Evolutionary conservation across 1,140 invertebrate species (phyloP).

Genomic region (Pteromalus puparum): DNA sequence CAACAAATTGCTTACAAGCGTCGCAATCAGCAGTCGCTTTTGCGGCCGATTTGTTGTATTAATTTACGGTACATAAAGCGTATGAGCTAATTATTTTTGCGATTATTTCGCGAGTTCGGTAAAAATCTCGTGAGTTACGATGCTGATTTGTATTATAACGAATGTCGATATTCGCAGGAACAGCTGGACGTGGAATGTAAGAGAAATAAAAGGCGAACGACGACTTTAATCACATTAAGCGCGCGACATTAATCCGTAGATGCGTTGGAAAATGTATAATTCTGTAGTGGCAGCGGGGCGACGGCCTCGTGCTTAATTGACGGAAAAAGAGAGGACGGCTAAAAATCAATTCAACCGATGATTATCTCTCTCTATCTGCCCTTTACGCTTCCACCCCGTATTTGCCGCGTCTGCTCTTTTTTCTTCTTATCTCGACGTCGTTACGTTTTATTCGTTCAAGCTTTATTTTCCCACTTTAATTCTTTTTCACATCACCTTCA

Average conservation of each 20-base stretch:
- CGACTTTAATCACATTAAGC: constrained; percentile 29
- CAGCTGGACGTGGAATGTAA: background rate
- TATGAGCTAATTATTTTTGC: background rate
- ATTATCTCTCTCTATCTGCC: constrained; percentile 11
- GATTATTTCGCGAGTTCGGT: background rate
- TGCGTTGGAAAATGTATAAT: constrained; percentile 24
- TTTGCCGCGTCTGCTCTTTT: background rate
- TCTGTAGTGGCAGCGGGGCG: background rate
- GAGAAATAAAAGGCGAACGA: background rate
- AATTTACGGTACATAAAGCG: no score
- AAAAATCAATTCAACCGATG: constrained; percentile 37
- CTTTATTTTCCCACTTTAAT: background rate
- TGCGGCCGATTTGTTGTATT: no score
- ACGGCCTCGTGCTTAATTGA: constrained; percentile 32
- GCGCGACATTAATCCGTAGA: constrained; percentile 24
- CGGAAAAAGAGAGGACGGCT: background rate
- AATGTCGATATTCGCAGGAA: no score
- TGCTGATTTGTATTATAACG: background rate
- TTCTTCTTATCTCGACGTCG: background rate
- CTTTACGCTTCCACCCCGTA: background rate
- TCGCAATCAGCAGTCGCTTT: no score
- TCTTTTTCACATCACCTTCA: no score
- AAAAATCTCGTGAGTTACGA: background rate
- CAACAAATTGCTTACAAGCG: background rate
- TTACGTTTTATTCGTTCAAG: background rate